Percentiles rank a stretch among this genome's conserved stretches.
Conservation (phyloP, 2,888 invertebrate genomes). For the Perizoma flavofasciatum region DNA sequence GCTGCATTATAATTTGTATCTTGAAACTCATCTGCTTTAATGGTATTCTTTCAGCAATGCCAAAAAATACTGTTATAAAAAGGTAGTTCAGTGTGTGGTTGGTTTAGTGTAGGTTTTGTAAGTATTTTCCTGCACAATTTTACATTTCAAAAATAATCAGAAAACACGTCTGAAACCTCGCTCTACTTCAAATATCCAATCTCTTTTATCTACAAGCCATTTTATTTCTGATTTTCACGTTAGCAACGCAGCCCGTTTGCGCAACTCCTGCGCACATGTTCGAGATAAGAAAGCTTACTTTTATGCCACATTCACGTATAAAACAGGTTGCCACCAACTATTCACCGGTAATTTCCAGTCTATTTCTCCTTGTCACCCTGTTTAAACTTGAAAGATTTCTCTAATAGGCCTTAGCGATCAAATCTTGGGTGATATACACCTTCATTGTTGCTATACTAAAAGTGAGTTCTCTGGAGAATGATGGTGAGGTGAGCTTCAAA, state of each 20-base stretch:
- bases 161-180: slow-evolving; percentile 28
- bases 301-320: slow-evolving; percentile 40
- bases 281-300: slow-evolving; percentile 79
- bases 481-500: too few relatives aligned
- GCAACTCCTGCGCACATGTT: slow-evolving; percentile 70
- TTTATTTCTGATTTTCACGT: slow-evolving; percentile 40
- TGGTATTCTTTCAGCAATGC: too few relatives aligned
- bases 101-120: too few relatives aligned
- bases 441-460: too few relatives aligned
- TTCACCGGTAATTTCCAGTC: neutral
- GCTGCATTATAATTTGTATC: too few relatives aligned
- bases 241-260: slow-evolving; percentile 56
- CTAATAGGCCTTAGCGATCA: too few relatives aligned
- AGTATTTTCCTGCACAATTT: slow-evolving; percentile 5
- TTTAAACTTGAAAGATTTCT: too few relatives aligned
- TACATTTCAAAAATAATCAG: slow-evolving; percentile 21
- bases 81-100: too few relatives aligned
- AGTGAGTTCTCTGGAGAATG: too few relatives aligned
- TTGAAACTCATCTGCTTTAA: too few relatives aligned
- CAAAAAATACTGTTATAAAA: too few relatives aligned
- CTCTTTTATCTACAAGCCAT: slow-evolving; percentile 39
- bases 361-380: neutral
- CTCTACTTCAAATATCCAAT: slow-evolving; percentile 31
- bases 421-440: too few relatives aligned
- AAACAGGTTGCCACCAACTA: slow-evolving; percentile 13